Percentiles rank a stretch among this genome's conserved stretches.
phyloP scores from a whole-genome alignment of 2,888 invertebrate genomes.

The Sarcophaga carnaria region DNA sequence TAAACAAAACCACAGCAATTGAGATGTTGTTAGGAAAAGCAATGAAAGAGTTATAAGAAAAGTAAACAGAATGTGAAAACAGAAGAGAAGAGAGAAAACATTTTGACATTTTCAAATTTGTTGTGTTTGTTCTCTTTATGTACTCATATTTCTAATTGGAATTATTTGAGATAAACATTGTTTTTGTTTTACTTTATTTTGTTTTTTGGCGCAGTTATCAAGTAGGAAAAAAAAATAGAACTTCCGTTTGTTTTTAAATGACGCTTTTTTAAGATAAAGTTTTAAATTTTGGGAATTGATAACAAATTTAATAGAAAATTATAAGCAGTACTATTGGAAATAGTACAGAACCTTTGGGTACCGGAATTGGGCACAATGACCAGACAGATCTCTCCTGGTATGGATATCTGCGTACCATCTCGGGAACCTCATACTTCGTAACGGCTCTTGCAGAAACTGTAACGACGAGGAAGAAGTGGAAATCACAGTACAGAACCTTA shows the following conservation, averaged over 20 bases:
- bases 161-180: not conserved
- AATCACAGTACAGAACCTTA: too few relatives aligned
- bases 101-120: conserved; percentile 14
- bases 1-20: conserved; percentile 56
- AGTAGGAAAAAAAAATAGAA: not conserved
- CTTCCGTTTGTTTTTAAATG: conserved; percentile 11
- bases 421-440: too few relatives aligned
- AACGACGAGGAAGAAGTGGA: too few relatives aligned
- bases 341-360: too few relatives aligned
- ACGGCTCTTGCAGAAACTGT: too few relatives aligned
- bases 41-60: not conserved
- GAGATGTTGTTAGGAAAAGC: conserved; percentile 1
- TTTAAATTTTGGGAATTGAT: not conserved
- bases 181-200: not conserved
- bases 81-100: conserved; percentile 1
- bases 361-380: too few relatives aligned
- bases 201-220: not conserved
- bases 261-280: not conserved
- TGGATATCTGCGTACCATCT: too few relatives aligned
- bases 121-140: too few relatives aligned
- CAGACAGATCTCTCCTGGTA: too few relatives aligned
- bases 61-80: not conserved
- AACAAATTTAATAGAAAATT: not conserved
- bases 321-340: too few relatives aligned
- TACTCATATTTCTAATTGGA: not conserved